These are phyloP conservation scores for Aplysina aerophoba DNA, from an alignment of 37 sponge, comb jelly and placozoan genomes.

Conservation along the genomic window DNA sequence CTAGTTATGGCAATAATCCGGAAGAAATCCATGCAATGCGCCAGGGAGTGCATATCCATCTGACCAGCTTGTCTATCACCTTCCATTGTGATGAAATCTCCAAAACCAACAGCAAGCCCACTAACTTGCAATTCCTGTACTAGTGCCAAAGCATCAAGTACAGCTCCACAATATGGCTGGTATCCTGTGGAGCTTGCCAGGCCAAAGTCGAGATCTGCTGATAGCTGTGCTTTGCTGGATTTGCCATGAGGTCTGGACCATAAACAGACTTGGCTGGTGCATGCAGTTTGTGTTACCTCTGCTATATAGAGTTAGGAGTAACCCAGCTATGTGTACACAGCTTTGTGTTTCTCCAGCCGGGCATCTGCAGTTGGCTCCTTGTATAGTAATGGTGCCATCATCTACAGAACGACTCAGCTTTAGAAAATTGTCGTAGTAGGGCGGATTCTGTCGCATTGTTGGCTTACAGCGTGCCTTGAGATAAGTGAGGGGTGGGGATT, in stretches of 20 bases:
- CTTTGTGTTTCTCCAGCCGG: conserved; percentile 32
- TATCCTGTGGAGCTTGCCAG: conserved; percentile 22
- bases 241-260: conserved; percentile 35
- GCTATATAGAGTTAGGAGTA: conserved; percentile 33
- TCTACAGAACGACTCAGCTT: neutral
- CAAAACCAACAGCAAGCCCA: too few relatives aligned
- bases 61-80: too few relatives aligned
- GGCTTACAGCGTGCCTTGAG: conserved; percentile 34
- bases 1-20: conserved; percentile 12
- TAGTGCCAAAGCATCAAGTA: too few relatives aligned
- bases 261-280: conserved; percentile 29
- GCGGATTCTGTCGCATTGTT: conserved; percentile 36
- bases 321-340: conserved; percentile 44
- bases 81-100: too few relatives aligned
- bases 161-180: neutral
- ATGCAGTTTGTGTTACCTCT: conserved; percentile 33
- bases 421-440: conserved; percentile 27
- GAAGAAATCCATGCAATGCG: neutral
- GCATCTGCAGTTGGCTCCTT: conserved; percentile 13
- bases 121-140: too few relatives aligned
- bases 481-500: neutral
- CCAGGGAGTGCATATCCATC: neutral
- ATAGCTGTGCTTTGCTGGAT: conserved; percentile 7
- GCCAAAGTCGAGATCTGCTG: conserved; percentile 31
- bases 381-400: neutral